A percentile compares a stretch with the other conserved stretches of the same genome.
These are phyloP conservation scores for Otolemur crassicaudatus DNA, from an alignment of 2,797 vertebrate species.

Conservation along the genomic window DNA sequence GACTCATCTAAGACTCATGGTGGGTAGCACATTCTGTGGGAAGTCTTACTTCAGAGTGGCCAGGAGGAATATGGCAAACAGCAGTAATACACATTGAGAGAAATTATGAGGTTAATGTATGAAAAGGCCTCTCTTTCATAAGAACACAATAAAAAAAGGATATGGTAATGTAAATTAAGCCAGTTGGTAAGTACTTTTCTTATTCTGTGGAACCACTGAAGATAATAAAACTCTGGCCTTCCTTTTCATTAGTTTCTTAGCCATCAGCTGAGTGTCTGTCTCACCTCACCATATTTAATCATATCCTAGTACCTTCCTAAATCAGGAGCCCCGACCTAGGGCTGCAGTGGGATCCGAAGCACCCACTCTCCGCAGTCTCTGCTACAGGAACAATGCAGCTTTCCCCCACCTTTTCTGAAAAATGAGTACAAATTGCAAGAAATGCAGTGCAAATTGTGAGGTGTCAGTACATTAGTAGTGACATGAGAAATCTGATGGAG, in stretches of 20 bases:
- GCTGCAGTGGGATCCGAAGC: not conserved
- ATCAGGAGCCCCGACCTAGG: accelerated
- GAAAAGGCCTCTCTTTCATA: not conserved
- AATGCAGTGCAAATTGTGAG: constrained; percentile 36
- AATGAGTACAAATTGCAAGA: constrained; percentile 45
- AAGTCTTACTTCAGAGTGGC: not conserved
- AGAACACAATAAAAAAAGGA: not conserved
- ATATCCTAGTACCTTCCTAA: not conserved
- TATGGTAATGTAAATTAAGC: not conserved
- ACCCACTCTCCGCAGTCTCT: not conserved
- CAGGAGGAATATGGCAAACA: not conserved
- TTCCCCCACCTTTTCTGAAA: not conserved
- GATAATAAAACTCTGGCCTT: not conserved
- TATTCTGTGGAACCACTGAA: not conserved
- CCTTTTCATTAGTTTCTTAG: not conserved
- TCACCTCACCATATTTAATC: not conserved
- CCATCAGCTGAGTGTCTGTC: not conserved
- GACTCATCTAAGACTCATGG: not conserved
- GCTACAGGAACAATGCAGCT: not conserved
- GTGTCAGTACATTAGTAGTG: constrained; percentile 62
- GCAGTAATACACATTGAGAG: not conserved
- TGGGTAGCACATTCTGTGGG: not conserved
- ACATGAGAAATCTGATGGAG: not conserved
- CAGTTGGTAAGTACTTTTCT: not conserved
- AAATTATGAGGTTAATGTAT: not conserved